Base-by-base conservation (phyloP, 2,797 vertebrate species). In the Galagoides demidoff region DNA sequence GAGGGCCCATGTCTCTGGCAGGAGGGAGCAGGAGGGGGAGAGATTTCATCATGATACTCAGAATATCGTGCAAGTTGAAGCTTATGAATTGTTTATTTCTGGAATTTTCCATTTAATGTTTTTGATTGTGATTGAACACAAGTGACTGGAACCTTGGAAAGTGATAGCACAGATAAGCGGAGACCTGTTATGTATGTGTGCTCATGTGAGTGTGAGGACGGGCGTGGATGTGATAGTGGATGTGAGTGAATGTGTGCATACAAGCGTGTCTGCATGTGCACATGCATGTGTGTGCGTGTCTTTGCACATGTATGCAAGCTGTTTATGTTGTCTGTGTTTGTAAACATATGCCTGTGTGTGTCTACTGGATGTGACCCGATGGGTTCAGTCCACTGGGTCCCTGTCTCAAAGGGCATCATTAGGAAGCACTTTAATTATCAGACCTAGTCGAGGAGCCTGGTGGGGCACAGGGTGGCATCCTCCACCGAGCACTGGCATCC, bases 361-460 rank as follows among this genome's bases (percentile, higher is more conserved):
- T 63, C 73, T 5, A n/a, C 49, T 14, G 57, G 61, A 89, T 85
- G 85, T 95, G 97, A 97, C 95, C 91, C 94, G 94, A 96, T 89
- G 59, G 97, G 98, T 96, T 97, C 95, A 17, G 45, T 12, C 64
- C 7, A 0, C 23, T 66, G 77, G 94, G 96, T 96, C 96, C 92
- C 68, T 95, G 95, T 96, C 96, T 97, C 95, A 96, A 89, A 94
- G 93, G 96, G 94, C 95, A 89, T 98, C 92, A 71, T 97, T 97
- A 85, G 96, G 97, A 98, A 96, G 96, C 43, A 86, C 97, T 98
- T 96, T 97, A 97, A 98, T 98, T 97, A 96, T 87, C 77, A 76
- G 78, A 90, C 88, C 90, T 96, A 95, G 95, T 96, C 87, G 95
- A 96, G 74, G 97, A 92, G 94, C 90, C 97, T 95, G 85, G 96